Evolutionary conservation across 2,888 invertebrate species (phyloP).

Genomic region (Aphidoletes aphidimyza): DNA sequence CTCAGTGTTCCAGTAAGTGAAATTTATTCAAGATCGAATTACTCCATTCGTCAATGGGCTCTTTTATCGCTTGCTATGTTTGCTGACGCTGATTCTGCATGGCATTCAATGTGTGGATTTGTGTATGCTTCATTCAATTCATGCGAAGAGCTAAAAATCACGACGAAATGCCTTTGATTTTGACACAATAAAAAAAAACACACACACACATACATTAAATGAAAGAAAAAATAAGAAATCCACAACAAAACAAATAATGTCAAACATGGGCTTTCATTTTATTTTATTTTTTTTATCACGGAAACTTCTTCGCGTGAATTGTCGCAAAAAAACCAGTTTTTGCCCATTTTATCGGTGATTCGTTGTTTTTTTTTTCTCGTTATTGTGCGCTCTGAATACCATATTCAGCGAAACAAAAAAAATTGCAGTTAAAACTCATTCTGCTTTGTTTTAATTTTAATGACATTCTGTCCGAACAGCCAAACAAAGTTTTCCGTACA

Average conservation of each 20-base stretch:
- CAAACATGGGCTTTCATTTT: slow-evolving; percentile 14
- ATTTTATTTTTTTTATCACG: no score
- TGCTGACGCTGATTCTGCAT: no score
- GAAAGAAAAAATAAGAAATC: not conserved
- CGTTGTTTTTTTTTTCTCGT: not conserved
- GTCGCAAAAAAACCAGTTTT: not conserved
- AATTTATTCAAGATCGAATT: slow-evolving; percentile 16
- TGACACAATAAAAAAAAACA: not conserved
- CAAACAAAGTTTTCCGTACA: slow-evolving; percentile 32
- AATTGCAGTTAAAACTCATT: not conserved
- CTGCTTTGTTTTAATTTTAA: slow-evolving; percentile 45
- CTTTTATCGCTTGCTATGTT: no score
- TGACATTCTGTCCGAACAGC: slow-evolving; percentile 31
- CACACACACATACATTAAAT: not conserved
- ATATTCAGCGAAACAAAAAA: not conserved
- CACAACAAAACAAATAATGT: slow-evolving; percentile 41
- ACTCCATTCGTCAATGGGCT: not conserved
- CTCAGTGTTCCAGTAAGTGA: slow-evolving; percentile 3
- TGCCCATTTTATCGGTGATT: not conserved
- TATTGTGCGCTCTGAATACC: no score
- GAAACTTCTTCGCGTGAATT: not conserved
- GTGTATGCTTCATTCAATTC: slow-evolving; percentile 6
- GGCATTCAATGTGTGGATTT: no score
- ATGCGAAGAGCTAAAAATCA: not conserved
- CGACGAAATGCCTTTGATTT: not conserved